Evolutionary conservation across 2,797 vertebrate species (phyloP), one percentile per base, ranked within the genome.

Genomic region (Kryptolebias ocellatus): DNA sequence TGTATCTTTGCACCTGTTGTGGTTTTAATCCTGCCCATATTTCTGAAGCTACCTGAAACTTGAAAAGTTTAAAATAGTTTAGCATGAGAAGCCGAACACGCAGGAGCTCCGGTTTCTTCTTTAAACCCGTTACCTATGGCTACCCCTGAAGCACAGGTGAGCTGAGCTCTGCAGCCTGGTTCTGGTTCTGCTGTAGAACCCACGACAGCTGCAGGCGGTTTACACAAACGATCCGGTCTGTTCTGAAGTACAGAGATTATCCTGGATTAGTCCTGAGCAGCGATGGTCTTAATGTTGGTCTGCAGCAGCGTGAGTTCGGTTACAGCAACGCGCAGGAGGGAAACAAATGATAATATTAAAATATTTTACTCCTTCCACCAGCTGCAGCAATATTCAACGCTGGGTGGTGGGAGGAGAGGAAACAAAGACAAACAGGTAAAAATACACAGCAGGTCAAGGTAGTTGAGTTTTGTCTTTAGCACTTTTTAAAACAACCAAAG

Each of bases 121-220:
- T 70, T 34, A 17, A 64, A 64, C 17, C 24, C 60, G 15, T 64
- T 50, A 74, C 63, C 69, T 73, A 24, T 45, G 56, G 37, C 46
- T 55, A 60, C 44, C 63, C 60, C 50, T 53, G 61, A 55, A 27
- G 9, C 81, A 24, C 78, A 83, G 83, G 81, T 89, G 79, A 81
- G 70, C 59, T 4, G 58, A 76, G 72, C 72, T 0, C 63, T 14
- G 34, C 65, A 51, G 56, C 65, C 74, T 10, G 4, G 63, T 71
- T 61, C 76, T 57, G 69, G 63, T n/a, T 47, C 63, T 15, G 0
- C 60, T 46, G 67, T 47, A 49, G 46, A 47, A n/a, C 44, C 63
- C 62, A 55, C 77, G 58, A 86, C 88, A 90, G 88, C 88, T 90
- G 88, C 82, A 80, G 72, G 75, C 46, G 69, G 27, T 74, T 53